phyloP scores from a whole-genome alignment of 2,113 vertebrate genomes.

The Spea multiplicata region DNA sequence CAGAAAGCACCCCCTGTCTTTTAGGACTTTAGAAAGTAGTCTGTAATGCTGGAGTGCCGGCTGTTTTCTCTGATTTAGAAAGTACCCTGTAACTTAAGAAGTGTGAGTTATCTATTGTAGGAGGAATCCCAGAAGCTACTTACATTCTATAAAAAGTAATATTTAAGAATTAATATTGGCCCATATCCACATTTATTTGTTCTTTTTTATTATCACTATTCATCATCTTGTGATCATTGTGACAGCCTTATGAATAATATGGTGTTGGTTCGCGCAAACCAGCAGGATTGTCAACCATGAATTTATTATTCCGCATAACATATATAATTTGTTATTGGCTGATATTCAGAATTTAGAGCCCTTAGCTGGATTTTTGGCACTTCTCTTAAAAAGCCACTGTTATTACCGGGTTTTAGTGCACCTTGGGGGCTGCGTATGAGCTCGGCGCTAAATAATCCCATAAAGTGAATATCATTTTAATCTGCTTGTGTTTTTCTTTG shows the following conservation, averaged over 20 bases:
- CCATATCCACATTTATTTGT: too few species aligned
- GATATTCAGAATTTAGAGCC: neutral
- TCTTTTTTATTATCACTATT: too few species aligned
- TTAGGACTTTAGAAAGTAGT: too few species aligned
- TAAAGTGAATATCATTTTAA: neutral
- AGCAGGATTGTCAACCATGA: neutral
- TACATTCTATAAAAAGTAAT: too few species aligned
- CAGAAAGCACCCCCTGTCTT: too few species aligned
- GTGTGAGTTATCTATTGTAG: too few species aligned
- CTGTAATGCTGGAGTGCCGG: too few species aligned
- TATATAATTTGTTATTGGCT: slow-evolving; percentile 8
- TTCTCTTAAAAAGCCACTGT: neutral
- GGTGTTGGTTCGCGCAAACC: neutral
- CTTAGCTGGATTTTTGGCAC: neutral
- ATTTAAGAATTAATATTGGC: too few species aligned
- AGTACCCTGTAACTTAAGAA: too few species aligned
- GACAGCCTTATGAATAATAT: neutral
- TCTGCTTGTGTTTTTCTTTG: neutral
- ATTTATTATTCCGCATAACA: slow-evolving; percentile 20
- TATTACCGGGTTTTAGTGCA: neutral
- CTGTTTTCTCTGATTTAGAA: too few species aligned
- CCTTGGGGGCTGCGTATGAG: neutral
- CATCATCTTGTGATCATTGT: too few species aligned
- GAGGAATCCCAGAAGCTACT: too few species aligned
- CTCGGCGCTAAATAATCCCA: neutral